Evolutionary conservation across 2,797 vertebrate genomes (phyloP), one percentile per base, ranked within the genome.

Genomic region (Helarctos malayanus): DNA sequence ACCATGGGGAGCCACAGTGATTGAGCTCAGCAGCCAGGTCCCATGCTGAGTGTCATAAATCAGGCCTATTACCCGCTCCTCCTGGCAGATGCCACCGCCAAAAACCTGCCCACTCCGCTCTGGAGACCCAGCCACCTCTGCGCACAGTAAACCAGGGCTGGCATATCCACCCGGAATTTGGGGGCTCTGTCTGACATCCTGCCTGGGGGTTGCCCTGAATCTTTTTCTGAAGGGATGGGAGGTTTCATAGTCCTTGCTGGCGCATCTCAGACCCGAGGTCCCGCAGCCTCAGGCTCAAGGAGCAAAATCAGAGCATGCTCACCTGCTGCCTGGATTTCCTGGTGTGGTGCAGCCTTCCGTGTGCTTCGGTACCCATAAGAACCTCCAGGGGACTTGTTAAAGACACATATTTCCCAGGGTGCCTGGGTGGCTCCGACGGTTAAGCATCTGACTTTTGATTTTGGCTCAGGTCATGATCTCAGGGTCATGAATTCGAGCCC

Each of bases 21-120:
- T 98, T 99, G 99, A 99, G 98, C 98, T 99, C 95, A 98, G 97
- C 98, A 99, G 98, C 99, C 98, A 98, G 98, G 98, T 98, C 98
- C 98, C 99, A 99, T 92, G 98, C 98, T 98, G 99, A 94, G 98
- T 98, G 98, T 98, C 98, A 98, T 99, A 99, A 99, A 99, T 99
- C 98, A 99, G 98, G 19, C 98, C 98, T 61, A 98, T 99, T 99
- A 99, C 98, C 97, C 94, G 63, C 96, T 94, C 71, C 29, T 95
- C 75, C 89, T 63, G 90, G 96, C 95, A 97, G 98, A 98, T 92
- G 95, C 92, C 98, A 98, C 98, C 97, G 97, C 95, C 96, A 54
- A 97, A 93, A 98, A 98, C 98, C 97, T 98, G 97, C 97, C 18
- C 94, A 8, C 91, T 96, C 83, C 7, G 61, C 94, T 97, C 98